phyloP scores from a whole-genome alignment of 1,140 invertebrate genomes.

The Orchesella cincta region DNA sequence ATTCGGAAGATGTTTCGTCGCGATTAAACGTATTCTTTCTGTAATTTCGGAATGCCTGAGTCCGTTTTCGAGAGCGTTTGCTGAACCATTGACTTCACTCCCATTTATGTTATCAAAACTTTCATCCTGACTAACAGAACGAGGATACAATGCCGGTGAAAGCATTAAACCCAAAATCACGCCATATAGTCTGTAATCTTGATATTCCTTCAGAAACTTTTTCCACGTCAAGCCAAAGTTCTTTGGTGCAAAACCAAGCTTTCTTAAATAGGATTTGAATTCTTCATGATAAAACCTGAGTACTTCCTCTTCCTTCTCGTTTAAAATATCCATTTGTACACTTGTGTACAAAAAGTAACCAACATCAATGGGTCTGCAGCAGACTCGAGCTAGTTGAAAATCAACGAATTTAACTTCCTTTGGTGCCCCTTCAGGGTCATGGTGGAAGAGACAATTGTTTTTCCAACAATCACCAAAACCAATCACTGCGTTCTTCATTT shows the following conservation, averaged over 20 bases:
- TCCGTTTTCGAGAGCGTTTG: no score
- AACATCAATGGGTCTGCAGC: not conserved
- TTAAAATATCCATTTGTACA: not conserved
- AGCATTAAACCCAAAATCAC: not conserved
- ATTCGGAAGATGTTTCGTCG: no score
- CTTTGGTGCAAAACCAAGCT: not conserved
- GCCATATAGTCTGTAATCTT: not conserved
- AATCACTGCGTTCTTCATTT: not conserved
- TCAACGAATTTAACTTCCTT: not conserved
- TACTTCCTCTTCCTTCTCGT: not conserved
- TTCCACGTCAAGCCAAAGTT: not conserved
- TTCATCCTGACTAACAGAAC: no score
- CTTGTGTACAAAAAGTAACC: not conserved
- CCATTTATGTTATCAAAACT: no score
- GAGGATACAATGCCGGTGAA: no score
- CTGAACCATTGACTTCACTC: no score
- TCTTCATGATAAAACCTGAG: not conserved
- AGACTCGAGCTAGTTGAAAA: not conserved
- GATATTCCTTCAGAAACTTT: not conserved
- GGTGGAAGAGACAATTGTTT: not conserved
- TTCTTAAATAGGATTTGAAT: not conserved
- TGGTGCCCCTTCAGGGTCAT: not conserved
- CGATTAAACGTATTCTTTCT: no score
- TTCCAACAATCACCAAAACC: not conserved
- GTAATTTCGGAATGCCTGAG: no score